Percentiles rank a stretch among this genome's conserved stretches.
Conservation (phyloP, 2,888 invertebrate genomes). For the Melipona bicolor region DNA sequence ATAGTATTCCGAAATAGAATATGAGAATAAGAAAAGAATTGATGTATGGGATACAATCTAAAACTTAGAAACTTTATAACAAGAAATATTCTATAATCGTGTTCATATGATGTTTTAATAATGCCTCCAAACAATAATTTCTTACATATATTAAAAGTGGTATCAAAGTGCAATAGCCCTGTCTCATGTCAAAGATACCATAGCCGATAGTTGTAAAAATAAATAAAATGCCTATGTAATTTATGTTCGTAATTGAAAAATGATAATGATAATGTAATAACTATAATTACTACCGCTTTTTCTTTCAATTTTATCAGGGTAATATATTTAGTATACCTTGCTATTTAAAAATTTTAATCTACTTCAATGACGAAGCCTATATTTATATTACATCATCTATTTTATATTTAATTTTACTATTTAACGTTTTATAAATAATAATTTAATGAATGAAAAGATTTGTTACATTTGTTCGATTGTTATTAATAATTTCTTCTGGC, state of each 20-base stretch:
- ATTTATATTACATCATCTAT: conserved; percentile 26
- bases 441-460: conserved; percentile 6
- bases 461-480: conserved; percentile 26
- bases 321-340: conserved; percentile 41
- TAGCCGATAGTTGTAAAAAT: conserved; percentile 57
- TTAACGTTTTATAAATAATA: conserved; percentile 7
- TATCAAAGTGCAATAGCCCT: conserved; percentile 65
- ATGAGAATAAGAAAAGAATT: conserved; percentile 31
- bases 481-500: conserved; percentile 8
- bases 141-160: conserved; percentile 50
- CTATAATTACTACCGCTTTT: conserved; percentile 50
- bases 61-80: conserved; percentile 34
- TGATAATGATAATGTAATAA: conserved; percentile 51
- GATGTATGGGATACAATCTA: conserved; percentile 29
- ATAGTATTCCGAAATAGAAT: conserved; percentile 41
- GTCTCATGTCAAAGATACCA: conserved; percentile 59
- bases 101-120: conserved; percentile 49
- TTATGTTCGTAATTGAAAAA: conserved; percentile 50
- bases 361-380: conserved; percentile 63
- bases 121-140: conserved; percentile 54
- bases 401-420: conserved; percentile 25
- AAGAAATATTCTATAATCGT: conserved; percentile 46
- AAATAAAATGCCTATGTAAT: conserved; percentile 54
- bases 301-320: conserved; percentile 52
- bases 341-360: conserved; percentile 49